A percentile compares a stretch with the other conserved stretches of the same genome.
phyloP scores from a whole-genome alignment of 2,113 vertebrate species.

The Tachysurus fulvidraco region DNA sequence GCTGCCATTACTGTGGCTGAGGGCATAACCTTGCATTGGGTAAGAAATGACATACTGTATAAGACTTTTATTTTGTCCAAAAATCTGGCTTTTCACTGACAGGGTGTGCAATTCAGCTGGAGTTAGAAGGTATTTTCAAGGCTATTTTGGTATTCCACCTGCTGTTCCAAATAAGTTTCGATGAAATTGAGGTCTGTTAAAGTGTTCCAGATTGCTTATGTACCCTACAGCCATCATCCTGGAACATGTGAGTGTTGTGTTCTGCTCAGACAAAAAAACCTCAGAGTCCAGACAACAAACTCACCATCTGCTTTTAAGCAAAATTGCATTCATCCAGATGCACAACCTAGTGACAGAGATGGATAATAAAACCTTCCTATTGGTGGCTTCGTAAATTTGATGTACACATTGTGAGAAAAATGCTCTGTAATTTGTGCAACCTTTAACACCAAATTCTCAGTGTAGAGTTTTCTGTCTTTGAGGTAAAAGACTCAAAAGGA shows the following conservation, averaged over 20 bases:
- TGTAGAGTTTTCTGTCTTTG: neutral
- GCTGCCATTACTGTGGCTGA: neutral
- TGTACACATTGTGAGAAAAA: neutral
- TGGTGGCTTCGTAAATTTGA: neutral
- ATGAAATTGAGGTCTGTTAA: neutral
- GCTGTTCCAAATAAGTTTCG: slow-evolving; percentile 6
- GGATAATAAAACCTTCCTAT: neutral
- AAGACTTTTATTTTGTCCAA: neutral
- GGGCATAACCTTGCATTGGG: neutral
- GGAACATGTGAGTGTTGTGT: neutral
- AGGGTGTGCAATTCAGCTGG: neutral
- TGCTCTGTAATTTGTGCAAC: neutral
- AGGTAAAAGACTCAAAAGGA: neutral
- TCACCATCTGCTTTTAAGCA: neutral
- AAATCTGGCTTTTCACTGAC: slow-evolving; percentile 10
- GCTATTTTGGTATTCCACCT: slow-evolving; percentile 21
- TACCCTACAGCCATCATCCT: neutral
- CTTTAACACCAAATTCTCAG: too few relatives aligned
- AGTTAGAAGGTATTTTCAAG: slow-evolving; percentile 14
- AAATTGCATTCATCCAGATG: neutral
- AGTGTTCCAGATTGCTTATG: neutral
- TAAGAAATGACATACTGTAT: neutral
- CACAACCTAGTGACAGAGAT: neutral
- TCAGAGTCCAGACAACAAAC: neutral
- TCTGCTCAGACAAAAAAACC: neutral